These are phyloP conservation scores for Spodoptera littoralis DNA, from an alignment of 2,888 invertebrate species.

Conservation along the genomic window DNA sequence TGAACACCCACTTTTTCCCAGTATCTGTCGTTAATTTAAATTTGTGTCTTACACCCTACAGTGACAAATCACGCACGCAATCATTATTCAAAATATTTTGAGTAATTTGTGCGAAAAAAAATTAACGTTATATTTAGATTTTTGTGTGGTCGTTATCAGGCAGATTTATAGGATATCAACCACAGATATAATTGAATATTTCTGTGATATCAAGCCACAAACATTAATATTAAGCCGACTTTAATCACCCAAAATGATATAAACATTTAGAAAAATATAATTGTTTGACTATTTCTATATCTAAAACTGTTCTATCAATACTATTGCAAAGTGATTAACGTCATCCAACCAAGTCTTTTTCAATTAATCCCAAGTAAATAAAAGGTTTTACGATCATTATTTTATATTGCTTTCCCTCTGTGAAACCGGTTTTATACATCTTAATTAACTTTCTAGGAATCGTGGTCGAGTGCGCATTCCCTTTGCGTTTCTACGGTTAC, in stretches of 20 bases:
- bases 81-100: conserved; percentile 31
- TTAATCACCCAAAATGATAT: too few relatives aligned
- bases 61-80: conserved; percentile 39
- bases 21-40: conserved; percentile 55
- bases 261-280: too few relatives aligned
- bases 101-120: conserved; percentile 9
- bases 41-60: conserved; percentile 40
- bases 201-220: too few relatives aligned
- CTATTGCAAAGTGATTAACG: conserved; percentile 8
- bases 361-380: conserved; percentile 4
- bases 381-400: conserved; percentile 9
- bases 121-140: background rate
- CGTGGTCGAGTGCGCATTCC: background rate
- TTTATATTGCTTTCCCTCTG: background rate
- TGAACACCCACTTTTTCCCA: conserved; percentile 50
- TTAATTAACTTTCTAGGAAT: conserved; percentile 9
- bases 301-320: conserved; percentile 1
- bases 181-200: too few relatives aligned
- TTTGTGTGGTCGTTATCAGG: background rate
- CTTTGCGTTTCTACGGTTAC: background rate
- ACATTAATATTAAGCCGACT: too few relatives aligned
- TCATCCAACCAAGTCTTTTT: conserved; percentile 14
- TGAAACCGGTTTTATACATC: conserved; percentile 4
- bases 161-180: background rate
- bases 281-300: too few relatives aligned